Evolutionary conservation across 2,888 invertebrate species (phyloP), one percentile per base, ranked within the genome.

Genomic region (Nowickia ferox): DNA sequence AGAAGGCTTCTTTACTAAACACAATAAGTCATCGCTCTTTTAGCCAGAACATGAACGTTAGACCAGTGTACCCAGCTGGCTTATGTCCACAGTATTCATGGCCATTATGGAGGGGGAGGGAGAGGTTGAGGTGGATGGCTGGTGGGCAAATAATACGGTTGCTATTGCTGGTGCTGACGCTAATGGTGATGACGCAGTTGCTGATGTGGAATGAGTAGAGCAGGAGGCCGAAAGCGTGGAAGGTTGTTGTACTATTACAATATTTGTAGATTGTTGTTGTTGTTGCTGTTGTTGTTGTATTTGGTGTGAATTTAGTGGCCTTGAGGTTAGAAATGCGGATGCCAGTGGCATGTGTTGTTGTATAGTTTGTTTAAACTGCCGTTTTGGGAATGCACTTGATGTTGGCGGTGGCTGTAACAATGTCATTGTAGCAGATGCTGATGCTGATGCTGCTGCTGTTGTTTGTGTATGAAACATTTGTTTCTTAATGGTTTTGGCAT

Each of bases 391-490:
- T 86, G 66, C 71, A 80, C 59, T 83, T 46, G 72, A 38, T 76
- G 46, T 46, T 30, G n/a, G 13, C 46, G 61, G 46, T 59, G 59
- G n/a, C 17, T 78, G 57, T 75, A 66, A n/a, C 55, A 68, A 40
- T 72, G 65, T 17, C 17, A 63, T 51, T 59, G 61, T 11, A 19
- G 48, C 46, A 65, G 22, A 40, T 55, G 74, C 42, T 38, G 53
- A 46, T 69, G 69, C 2, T 30, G 72, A 38, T 75, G 78, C 15
- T 48, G 77, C 6, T 61, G 74, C 10, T 63, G 71, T 44, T 61
- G 71, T 66, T 76, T 87, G 87, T 81, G 87, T 84, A 84, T 87
- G 86, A 84, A 90, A 90, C 87, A 90, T 88, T 89, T 89, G 90
- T 76, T 90, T 90, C 74, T 88, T 88, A 51, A 90, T 53, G 74